Evolutionary conservation across 2,797 vertebrate genomes (phyloP).

Genomic region (Euthynnus affinis): DNA sequence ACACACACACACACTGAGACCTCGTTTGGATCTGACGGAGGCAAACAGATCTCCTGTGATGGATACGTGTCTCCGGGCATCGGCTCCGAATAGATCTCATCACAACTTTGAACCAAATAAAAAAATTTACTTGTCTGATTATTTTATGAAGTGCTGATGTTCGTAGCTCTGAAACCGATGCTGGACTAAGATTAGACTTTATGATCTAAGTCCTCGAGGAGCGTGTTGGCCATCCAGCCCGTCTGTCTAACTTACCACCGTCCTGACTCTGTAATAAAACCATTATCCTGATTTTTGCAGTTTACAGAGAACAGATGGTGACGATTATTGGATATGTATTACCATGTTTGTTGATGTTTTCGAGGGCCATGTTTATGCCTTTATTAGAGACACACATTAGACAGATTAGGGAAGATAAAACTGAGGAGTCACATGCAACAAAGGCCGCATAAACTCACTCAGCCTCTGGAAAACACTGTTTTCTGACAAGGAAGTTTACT

Average conservation of each 20-base stretch:
- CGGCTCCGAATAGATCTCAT: conserved; percentile 13
- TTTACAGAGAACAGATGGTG: no score
- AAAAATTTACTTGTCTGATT: conserved; percentile 45
- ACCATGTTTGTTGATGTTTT: no score
- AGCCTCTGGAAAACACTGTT: no score
- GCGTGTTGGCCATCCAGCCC: background rate
- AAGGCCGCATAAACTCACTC: no score
- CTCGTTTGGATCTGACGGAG: conserved; percentile 10
- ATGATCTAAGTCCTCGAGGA: conserved; percentile 1
- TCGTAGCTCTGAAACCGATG: conserved; percentile 31
- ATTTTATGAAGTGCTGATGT: conserved; percentile 54
- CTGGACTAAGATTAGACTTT: conserved; percentile 47
- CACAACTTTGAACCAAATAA: background rate
- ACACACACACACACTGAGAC: fast-evolving
- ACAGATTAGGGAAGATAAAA: no score
- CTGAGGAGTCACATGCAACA: no score
- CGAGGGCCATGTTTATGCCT: no score
- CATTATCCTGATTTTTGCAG: no score
- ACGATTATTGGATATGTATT: no score
- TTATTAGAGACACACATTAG: no score
- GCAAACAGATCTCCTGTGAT: background rate
- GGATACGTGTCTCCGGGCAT: conserved; percentile 5
- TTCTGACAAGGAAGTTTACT: no score
- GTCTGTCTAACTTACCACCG: background rate
- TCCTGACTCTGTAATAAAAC: no score